Conservation (phyloP, 2,888 invertebrate genomes). For the Artemia sinica region DNA sequence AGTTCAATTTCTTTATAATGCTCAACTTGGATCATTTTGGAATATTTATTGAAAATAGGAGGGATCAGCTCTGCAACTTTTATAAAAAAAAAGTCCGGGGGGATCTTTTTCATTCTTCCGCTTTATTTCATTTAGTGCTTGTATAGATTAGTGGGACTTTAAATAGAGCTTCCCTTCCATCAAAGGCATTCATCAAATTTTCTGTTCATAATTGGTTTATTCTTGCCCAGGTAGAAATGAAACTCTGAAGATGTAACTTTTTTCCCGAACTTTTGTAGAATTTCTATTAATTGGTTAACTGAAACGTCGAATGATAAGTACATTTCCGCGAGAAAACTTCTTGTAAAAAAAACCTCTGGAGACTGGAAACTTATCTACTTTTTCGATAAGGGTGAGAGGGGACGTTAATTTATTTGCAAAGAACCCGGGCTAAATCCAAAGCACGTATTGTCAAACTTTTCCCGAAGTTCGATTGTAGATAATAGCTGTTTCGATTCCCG, state of each 20-base stretch:
- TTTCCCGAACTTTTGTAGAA: background rate
- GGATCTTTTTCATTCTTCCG: no score
- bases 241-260: background rate
- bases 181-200: background rate
- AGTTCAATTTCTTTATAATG: no score
- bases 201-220: background rate
- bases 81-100: no score
- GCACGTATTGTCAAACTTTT: slow-evolving; percentile 12
- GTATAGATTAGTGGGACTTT: no score
- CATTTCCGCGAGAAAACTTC: slow-evolving; percentile 6
- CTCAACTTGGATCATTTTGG: no score
- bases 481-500: background rate
- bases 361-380: slow-evolving; percentile 3
- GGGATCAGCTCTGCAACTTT: no score
- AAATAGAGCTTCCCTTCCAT: background rate
- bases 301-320: slow-evolving; percentile 8
- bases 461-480: slow-evolving; percentile 1
- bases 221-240: slow-evolving; percentile 9
- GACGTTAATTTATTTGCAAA: slow-evolving; percentile 10
- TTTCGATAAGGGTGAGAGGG: slow-evolving; percentile 1
- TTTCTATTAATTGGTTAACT: slow-evolving; percentile 11
- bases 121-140: no score
- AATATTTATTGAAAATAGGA: no score
- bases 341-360: background rate
- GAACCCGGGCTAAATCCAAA: background rate